Conservation (phyloP, 2,888 invertebrate genomes). For the Trichopria drosophilae region DNA sequence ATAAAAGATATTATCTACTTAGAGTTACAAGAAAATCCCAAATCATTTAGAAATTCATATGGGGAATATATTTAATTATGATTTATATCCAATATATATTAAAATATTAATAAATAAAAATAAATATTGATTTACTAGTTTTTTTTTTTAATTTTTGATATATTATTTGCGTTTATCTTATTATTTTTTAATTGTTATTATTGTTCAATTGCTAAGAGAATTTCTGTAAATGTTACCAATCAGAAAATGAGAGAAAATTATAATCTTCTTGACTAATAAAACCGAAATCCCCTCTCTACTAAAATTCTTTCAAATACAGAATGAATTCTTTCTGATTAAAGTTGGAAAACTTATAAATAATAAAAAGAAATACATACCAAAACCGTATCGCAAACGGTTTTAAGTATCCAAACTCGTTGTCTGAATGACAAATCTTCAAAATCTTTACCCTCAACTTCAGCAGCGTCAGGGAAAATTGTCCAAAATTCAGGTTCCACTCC, state of each 20-base stretch:
- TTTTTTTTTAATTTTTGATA: too few relatives aligned
- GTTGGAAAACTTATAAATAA: neutral
- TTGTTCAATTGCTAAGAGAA: too few relatives aligned
- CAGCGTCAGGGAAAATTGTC: slow-evolving; percentile 60
- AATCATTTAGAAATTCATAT: neutral
- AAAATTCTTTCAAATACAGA: too few relatives aligned
- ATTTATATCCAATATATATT: slow-evolving; percentile 1
- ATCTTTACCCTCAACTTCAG: slow-evolving; percentile 58
- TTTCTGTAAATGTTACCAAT: too few relatives aligned
- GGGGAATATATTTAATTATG: neutral
- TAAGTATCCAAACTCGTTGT: slow-evolving; percentile 63
- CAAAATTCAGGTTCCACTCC: slow-evolving; percentile 64
- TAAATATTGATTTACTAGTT: slow-evolving; percentile 5
- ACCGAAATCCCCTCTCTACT: too few relatives aligned
- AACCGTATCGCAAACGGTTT: slow-evolving; percentile 62
- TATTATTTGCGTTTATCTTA: too few relatives aligned
- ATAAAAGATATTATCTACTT: neutral
- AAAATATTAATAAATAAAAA: slow-evolving; percentile 5
- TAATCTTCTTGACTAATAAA: too few relatives aligned
- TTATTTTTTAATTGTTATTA: too few relatives aligned
- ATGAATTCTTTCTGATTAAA: neutral
- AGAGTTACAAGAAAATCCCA: too few relatives aligned
- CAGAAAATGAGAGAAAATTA: too few relatives aligned
- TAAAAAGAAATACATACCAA: slow-evolving; percentile 43
- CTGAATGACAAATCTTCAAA: slow-evolving; percentile 62